Base-by-base conservation (phyloP, 2,888 invertebrate genomes). In the Drosophila prolongata region DNA sequence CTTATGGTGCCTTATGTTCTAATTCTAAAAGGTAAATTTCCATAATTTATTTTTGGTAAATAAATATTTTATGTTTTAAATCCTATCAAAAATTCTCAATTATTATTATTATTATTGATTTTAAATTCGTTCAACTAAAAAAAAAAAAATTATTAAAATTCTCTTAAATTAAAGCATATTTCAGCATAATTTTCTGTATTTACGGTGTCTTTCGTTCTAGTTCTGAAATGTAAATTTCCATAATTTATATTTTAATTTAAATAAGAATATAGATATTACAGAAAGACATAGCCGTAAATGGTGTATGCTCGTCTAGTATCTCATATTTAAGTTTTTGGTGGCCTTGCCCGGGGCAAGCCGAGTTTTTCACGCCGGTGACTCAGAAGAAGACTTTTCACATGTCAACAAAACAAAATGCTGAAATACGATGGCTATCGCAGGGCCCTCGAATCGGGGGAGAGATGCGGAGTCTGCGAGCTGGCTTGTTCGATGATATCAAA, bases 401-500 rank as follows among this genome's bases (percentile, higher is more conserved):
- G 70, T 58, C 76, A 61, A 47, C 49, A 35, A 35, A 40, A 19
- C 71, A 54, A 54, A 61, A 65, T 52, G 66, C 75, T 19, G 46
- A 70, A 66, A 54, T 38, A 42, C 70, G 74, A 75, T 75, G 76
- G 57, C 76, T 76, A 68, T 68, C 73, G 42, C 24, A 24, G 59
- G 43, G 42, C 44, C 44, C 40, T n/a, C 53, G 37, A n/a, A 46
- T 40, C 34, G 42, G n/a, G 57, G 64, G 69, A 68, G 78, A 61
- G 81, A 54, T 73, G 75, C 35, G 34, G 66, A 52, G 44, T 52
- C 40, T 42, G 55, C 52, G 71, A 64, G 71, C 65, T 55, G 66
- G 58, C 79, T 61, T 85, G 82, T 86, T 83, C 89, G 89, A 86
- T 88, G 75, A 77, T 82, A 82, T 88, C 89, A 77, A 46, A 55